Conservation (phyloP, 2,797 vertebrate genomes). For the Crax fasciolata region DNA sequence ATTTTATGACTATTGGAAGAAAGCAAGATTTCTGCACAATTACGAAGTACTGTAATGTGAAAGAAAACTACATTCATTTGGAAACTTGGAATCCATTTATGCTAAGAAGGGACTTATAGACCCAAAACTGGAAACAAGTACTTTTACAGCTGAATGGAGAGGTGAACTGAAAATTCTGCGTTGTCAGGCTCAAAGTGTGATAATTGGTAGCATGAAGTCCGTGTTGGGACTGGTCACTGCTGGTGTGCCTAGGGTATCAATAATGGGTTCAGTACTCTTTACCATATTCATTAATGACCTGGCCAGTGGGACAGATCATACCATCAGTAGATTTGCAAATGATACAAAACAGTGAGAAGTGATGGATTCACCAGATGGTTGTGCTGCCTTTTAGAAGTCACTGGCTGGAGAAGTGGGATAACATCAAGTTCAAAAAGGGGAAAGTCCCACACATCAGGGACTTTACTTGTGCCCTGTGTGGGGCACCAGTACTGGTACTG, state of each 20-base stretch:
- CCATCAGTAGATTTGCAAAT: neutral
- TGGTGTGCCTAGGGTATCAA: neutral
- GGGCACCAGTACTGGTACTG: neutral
- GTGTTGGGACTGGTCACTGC: neutral
- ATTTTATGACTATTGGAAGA: neutral
- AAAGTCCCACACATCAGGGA: neutral
- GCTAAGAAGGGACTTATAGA: neutral
- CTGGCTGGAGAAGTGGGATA: neutral
- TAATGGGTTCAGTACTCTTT: neutral
- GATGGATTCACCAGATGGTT: neutral
- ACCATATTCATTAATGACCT: neutral
- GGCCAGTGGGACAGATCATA: neutral
- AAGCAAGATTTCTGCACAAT: neutral
- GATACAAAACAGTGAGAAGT: neutral
- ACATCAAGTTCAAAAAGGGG: accelerated
- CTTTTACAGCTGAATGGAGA: neutral
- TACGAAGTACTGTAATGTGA: neutral
- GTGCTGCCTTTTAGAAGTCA: neutral
- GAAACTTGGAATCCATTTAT: neutral
- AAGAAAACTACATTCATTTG: neutral
- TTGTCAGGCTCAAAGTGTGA: neutral
- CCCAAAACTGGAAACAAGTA: neutral
- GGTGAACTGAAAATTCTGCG: neutral
- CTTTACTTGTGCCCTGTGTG: neutral
- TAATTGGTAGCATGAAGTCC: neutral